phyloP scores from a whole-genome alignment of 2,113 vertebrate species.

The Leucopsar rothschildi region DNA sequence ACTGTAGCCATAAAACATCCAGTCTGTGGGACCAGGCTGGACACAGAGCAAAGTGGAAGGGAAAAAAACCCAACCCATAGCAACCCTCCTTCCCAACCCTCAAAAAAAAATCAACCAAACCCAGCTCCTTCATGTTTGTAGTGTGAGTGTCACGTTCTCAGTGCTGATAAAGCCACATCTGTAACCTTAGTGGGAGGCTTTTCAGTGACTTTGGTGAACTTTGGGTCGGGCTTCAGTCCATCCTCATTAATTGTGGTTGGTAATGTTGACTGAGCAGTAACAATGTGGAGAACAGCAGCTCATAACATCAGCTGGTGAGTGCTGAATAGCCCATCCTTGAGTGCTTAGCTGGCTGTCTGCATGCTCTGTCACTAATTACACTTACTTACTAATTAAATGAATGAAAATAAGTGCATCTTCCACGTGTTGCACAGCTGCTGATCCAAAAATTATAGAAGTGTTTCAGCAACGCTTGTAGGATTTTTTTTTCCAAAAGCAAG shows the following conservation, averaged over 20 bases:
- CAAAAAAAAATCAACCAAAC: not conserved
- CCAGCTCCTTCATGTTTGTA: not conserved
- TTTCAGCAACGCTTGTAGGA: not conserved
- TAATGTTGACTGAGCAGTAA: not conserved
- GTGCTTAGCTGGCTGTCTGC: not conserved
- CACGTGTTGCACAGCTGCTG: not conserved
- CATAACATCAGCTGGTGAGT: rapidly evolving
- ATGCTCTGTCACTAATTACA: not conserved
- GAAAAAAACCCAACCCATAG: not conserved
- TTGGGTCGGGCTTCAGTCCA: not conserved
- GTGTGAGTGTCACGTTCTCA: not conserved
- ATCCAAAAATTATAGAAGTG: not conserved
- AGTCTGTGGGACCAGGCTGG: not conserved
- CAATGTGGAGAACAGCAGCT: not conserved
- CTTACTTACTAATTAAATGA: not conserved
- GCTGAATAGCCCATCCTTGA: not conserved
- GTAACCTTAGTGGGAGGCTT: not conserved
- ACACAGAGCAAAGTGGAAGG: not conserved
- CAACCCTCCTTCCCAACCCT: not conserved
- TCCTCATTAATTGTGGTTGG: not conserved
- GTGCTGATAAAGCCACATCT: rapidly evolving
- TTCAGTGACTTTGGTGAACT: not conserved
- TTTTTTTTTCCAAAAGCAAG: not conserved
- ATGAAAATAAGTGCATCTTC: not conserved
- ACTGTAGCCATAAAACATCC: not conserved